Evolutionary conservation across 2,888 invertebrate genomes (phyloP), one percentile per base, ranked within the genome.

Genomic region (Malthinus flaveolus): DNA sequence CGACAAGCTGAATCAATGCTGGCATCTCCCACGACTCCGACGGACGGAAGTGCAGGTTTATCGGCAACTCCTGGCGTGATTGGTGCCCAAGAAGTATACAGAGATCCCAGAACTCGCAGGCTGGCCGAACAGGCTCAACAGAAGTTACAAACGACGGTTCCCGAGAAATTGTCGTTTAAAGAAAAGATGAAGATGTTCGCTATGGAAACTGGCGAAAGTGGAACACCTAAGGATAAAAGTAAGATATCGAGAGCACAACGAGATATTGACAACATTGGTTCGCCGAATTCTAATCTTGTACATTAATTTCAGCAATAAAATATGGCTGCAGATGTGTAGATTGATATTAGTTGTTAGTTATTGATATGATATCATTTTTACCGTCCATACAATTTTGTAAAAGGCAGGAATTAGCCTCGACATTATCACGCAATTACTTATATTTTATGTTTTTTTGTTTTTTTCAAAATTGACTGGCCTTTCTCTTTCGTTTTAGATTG

Each of bases 131-230:
- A 88, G 71, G 81, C 80, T 6, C 78, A 79, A 50, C 85, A 86
- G 62, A 85, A 87, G 66, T 85, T 85, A 68, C 84, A 81, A 59
- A 81, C 82, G 53, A 85, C 87, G 55, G 86, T 92, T 62, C 94
- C 94, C 1, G 97, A 97, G 76, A 94, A 96, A 72, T 84, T 98
- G 61, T 94, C 94, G 56, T 99, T 99, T 81, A 91, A 95, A 78
- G 98, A 99, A 79, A 99, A 99, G 81, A 98, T 98, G 97, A 95
- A 95, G 81, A 95, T 97, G 93, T 99, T 99, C 82, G 98, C 97
- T 39, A 87, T 93, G 81, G 97, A 97, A 82, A 91, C 95, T 9
- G 97, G 97, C 37, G 96, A 97, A 75, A 87, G 90, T 71, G 87
- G 89, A 73, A 94, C 95, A 61, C 96, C 96, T 66, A 91, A 93